Percentiles rank a stretch among this genome's conserved stretches.
Conservation (phyloP, 2,113 vertebrate species). For the Hippocampus comes region DNA sequence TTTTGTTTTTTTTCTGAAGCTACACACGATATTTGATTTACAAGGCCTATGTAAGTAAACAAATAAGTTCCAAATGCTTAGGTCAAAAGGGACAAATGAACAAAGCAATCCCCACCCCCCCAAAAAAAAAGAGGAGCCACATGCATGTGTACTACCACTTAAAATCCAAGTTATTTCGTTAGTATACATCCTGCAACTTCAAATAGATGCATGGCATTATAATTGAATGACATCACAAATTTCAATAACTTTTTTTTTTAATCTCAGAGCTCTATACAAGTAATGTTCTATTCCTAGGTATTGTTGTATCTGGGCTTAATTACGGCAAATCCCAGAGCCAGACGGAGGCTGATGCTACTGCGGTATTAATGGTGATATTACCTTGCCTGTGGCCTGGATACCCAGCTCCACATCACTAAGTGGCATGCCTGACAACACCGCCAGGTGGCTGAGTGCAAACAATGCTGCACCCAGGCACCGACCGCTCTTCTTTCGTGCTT, state of each 20-base stretch:
- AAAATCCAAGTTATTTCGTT: not conserved
- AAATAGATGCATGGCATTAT: not conserved
- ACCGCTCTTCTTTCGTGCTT: slow-evolving; percentile 78
- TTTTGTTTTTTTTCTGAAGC: not conserved
- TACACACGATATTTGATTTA: not conserved
- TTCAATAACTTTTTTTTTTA: slow-evolving; percentile 3
- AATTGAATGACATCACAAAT: slow-evolving; percentile 17
- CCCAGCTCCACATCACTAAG: slow-evolving; percentile 64
- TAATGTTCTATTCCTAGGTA: slow-evolving; percentile 31
- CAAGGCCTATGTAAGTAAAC: not conserved
- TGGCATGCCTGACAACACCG: slow-evolving; percentile 68
- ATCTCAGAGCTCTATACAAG: slow-evolving; percentile 18
- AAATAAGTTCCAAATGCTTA: not conserved
- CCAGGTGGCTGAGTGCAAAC: slow-evolving; percentile 71
- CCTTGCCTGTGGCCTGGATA: slow-evolving; percentile 51
- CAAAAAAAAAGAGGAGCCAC: not conserved
- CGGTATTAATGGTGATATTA: slow-evolving; percentile 35
- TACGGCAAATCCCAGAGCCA: slow-evolving; percentile 24
- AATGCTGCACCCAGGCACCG: slow-evolving; percentile 69
- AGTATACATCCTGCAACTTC: not conserved
- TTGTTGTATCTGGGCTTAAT: slow-evolving; percentile 27
- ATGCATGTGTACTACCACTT: not conserved
- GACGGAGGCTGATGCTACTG: slow-evolving; percentile 20
- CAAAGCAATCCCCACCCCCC: not conserved
- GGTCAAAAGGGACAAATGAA: not conserved